A percentile compares a stretch with the other conserved stretches of the same genome.
Evolutionary conservation across 2,888 invertebrate species (phyloP).

Genomic region (Stenoptilia bipunctidactyla): DNA sequence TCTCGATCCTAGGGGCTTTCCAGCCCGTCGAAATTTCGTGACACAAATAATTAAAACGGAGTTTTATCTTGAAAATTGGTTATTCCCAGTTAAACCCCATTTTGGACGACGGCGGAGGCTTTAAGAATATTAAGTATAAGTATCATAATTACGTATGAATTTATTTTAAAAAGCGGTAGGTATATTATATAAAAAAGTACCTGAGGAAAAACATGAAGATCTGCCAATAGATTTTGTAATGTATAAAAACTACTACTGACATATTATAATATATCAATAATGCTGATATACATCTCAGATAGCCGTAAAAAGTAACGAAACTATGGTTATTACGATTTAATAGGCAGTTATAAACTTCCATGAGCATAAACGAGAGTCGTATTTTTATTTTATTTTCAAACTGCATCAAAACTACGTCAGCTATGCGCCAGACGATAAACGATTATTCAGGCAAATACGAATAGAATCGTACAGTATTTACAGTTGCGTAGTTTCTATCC

Average conservation of each 20-base stretch:
- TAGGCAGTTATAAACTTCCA: neutral
- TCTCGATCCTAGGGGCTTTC: slow-evolving; percentile 55
- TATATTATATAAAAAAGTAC: no score
- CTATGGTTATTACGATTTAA: neutral
- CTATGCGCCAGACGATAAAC: slow-evolving; percentile 8
- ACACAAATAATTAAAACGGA: slow-evolving; percentile 67
- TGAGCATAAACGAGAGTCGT: neutral
- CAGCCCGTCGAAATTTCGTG: slow-evolving; percentile 61
- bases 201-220: no score
- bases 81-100: slow-evolving; percentile 59
- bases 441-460: slow-evolving; percentile 12
- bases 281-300: no score
- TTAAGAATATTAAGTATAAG: slow-evolving; percentile 46
- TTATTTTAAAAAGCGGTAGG: no score
- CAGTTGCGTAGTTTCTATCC: slow-evolving; percentile 1
- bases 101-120: slow-evolving; percentile 50
- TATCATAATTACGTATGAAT: slow-evolving; percentile 13
- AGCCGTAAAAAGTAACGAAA: no score
- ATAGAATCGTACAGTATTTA: slow-evolving; percentile 1
- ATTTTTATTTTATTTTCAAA: slow-evolving; percentile 1
- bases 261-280: no score
- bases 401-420: slow-evolving; percentile 4
- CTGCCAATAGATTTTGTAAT: no score
- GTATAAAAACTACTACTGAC: no score
- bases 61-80: slow-evolving; percentile 57